A percentile compares a stretch with the other conserved stretches of the same genome.
Evolutionary conservation across 1,140 invertebrate species (phyloP).

Genomic region (Lutraria rhynchaena): DNA sequence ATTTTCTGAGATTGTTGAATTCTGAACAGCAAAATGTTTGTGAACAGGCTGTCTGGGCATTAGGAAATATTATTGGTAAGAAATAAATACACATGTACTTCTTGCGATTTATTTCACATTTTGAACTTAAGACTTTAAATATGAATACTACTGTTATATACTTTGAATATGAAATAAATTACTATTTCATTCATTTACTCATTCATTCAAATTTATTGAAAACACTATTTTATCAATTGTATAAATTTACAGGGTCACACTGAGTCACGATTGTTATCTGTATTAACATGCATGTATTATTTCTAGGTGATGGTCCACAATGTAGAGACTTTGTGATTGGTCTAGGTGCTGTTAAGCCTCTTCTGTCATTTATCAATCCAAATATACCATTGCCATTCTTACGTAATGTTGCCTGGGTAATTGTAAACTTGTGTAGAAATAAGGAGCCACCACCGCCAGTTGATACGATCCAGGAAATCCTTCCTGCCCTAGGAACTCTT

Average conservation of each 20-base stretch:
- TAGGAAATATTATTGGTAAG: constrained; percentile 97
- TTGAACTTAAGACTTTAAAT: too few species aligned
- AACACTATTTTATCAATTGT: too few species aligned
- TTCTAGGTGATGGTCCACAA: constrained; percentile 81
- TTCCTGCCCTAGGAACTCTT: constrained; percentile 96
- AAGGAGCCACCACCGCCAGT: constrained; percentile 82
- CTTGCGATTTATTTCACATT: too few species aligned
- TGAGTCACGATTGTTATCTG: too few species aligned
- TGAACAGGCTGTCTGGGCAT: constrained; percentile 99
- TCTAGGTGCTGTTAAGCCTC: constrained; percentile 80
- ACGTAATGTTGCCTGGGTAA: constrained; percentile 83
- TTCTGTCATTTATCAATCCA: constrained; percentile 81
- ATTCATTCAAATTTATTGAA: too few species aligned
- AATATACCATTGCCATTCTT: constrained; percentile 80
- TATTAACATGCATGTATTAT: too few species aligned
- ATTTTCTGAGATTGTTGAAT: constrained; percentile 93
- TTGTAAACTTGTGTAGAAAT: constrained; percentile 82
- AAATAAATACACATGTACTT: not conserved
- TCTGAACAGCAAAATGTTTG: constrained; percentile 98
- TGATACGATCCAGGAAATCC: constrained; percentile 93
- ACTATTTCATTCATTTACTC: too few species aligned
- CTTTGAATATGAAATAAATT: too few species aligned
- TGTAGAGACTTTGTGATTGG: constrained; percentile 82
- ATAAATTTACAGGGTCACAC: too few species aligned
- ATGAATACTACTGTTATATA: too few species aligned